Base-by-base conservation (phyloP, 2,113 vertebrate species). In the Lasiurus borealis region DNA sequence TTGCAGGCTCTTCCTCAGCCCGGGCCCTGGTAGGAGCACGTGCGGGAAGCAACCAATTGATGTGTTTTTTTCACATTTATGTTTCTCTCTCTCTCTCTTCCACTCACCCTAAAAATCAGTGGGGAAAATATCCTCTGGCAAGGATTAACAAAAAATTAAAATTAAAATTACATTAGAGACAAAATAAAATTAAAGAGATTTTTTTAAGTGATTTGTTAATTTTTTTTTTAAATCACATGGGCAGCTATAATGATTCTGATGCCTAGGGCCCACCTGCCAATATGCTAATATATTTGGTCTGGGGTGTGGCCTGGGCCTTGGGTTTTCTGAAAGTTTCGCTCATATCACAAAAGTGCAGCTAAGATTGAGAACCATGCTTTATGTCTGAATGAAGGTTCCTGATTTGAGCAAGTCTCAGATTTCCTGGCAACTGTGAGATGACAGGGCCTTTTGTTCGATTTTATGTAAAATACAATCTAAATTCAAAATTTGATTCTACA, bases 151-250 rank as follows among this genome's bases (percentile, higher is more conserved):
- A 59, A 59, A 25, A 23, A 59, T 59, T 13, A 50, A 50, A 50
- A 50, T 12, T 13, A 89, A 40, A 90, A 50, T 66, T 54, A 4
- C 50, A 62, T 50, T 64, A 88, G 83, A 48, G 44, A 10, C 59
- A 92, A 88, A 80, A 80, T 82, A 81, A 94, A 88, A 64, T 27
- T 64, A 64, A 27, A 62, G 59, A 64, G 59, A 64, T 40, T 13
- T 64, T 64, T 62, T 64, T 27, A 75, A 76, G 52, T 77, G n/a
- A 72, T 57, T 84, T 92, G 8, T 46, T 44, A 40, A 76, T 50
- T 40, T 40, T 40, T 40, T 40, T 40, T 40, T 40, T 40, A 83
- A 52, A 64, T 92, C 54, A 46, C 2, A 0, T n/a, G 18, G 62
- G 57, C 1, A 84, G 5, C 4, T 40, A 29, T 8, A 52, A 23